phyloP scores from a whole-genome alignment of 2,888 invertebrate species.

The Hydrotaea diabolus region DNA sequence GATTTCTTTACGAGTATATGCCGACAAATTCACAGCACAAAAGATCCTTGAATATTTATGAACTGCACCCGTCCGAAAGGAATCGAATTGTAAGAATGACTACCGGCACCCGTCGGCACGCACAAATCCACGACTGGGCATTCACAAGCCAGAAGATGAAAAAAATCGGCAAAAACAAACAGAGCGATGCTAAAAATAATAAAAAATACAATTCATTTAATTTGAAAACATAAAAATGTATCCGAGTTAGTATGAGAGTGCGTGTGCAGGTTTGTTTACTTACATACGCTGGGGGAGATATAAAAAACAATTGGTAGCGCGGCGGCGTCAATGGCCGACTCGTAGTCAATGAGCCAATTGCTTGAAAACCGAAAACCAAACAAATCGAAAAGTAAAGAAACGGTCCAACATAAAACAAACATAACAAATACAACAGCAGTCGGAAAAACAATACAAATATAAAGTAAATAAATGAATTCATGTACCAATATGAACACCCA shows the following conservation, averaged over 20 bases:
- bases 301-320: constrained; percentile 31
- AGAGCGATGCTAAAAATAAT: constrained; percentile 22
- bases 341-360: not conserved
- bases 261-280: not conserved
- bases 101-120: not conserved
- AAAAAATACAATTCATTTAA: constrained; percentile 35
- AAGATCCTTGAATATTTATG: constrained; percentile 35
- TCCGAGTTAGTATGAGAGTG: not conserved
- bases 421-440: not conserved
- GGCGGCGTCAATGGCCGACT: not conserved
- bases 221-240: constrained; percentile 39
- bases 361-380: not conserved
- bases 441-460: not conserved
- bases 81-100: not conserved
- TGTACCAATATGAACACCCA: not conserved
- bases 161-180: not conserved
- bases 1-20: not conserved
- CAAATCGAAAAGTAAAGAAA: not conserved
- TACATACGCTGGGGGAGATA: constrained; percentile 13
- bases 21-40: not conserved
- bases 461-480: constrained; percentile 22
- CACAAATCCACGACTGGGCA: not conserved
- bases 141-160: not conserved
- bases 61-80: not conserved
- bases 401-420: too few species aligned